Evolutionary conservation across 2,113 vertebrate species (phyloP).

Genomic region (Octodon degus): DNA sequence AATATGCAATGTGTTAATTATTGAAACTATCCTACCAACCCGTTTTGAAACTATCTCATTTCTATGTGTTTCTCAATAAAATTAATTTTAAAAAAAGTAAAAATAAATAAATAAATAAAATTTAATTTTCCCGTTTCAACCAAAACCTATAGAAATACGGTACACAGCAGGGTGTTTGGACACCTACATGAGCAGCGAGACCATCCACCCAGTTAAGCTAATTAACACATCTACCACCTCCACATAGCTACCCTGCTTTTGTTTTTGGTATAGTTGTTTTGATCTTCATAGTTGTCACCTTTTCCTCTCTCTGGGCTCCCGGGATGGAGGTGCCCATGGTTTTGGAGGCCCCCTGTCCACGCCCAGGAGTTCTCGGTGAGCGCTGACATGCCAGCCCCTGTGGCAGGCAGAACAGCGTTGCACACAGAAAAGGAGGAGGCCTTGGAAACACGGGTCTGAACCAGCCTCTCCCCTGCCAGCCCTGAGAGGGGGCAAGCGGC

Average conservation of each 20-base stretch:
- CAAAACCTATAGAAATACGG: not conserved
- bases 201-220: not conserved
- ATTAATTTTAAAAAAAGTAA: too few relatives aligned
- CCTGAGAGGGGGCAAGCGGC: not conserved
- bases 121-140: not conserved
- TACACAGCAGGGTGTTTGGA: not conserved
- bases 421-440: not conserved
- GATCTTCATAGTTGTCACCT: not conserved
- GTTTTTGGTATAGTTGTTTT: not conserved
- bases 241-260: not conserved
- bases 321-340: not conserved
- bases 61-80: too few relatives aligned
- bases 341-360: not conserved
- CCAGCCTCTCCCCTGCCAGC: not conserved
- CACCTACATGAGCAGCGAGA: not conserved
- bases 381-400: not conserved
- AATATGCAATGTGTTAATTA: too few relatives aligned
- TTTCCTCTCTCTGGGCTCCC: not conserved
- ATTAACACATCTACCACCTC: not conserved
- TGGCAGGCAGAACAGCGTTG: not conserved
- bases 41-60: too few relatives aligned
- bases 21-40: too few relatives aligned
- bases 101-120: not conserved
- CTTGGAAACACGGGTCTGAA: not conserved
- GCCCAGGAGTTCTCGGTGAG: not conserved